Evolutionary conservation across 2,888 invertebrate genomes (phyloP).

Genomic region (Sesamia inferens): DNA sequence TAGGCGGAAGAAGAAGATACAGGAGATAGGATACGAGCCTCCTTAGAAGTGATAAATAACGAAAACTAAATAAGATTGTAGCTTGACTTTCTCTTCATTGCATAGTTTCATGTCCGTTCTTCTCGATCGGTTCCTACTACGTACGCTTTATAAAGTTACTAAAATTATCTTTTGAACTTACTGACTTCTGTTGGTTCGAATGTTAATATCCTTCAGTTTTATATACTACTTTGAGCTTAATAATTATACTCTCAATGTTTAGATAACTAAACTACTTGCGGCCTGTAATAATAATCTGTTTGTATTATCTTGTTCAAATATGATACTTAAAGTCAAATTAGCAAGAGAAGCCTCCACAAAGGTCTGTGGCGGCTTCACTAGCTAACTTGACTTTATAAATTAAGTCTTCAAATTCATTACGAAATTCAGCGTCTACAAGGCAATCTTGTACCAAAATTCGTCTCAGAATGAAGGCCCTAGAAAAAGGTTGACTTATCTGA

Average conservation of each 20-base stretch:
- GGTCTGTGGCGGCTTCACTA: neutral
- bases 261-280: too few species aligned
- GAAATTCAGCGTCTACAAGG: neutral
- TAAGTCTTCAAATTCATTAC: conserved; percentile 20
- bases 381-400: neutral
- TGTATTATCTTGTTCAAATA: neutral
- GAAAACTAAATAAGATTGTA: neutral
- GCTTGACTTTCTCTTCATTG: neutral
- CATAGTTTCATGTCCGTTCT: neutral
- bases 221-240: neutral
- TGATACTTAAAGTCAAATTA: too few species aligned
- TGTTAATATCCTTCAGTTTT: neutral
- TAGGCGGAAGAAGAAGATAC: neutral
- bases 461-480: conserved; percentile 31
- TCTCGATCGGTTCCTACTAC: neutral
- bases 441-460: conserved; percentile 25
- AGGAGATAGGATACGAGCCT: neutral
- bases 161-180: neutral
- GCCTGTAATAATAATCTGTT: neutral
- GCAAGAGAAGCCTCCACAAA: too few species aligned
- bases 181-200: neutral
- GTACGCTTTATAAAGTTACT: neutral
- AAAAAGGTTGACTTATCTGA: conserved; percentile 59
- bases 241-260: neutral
- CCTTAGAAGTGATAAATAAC: neutral